Evolutionary conservation across 2,113 vertebrate species (phyloP).

Genomic region (Harpagus bidentatus): DNA sequence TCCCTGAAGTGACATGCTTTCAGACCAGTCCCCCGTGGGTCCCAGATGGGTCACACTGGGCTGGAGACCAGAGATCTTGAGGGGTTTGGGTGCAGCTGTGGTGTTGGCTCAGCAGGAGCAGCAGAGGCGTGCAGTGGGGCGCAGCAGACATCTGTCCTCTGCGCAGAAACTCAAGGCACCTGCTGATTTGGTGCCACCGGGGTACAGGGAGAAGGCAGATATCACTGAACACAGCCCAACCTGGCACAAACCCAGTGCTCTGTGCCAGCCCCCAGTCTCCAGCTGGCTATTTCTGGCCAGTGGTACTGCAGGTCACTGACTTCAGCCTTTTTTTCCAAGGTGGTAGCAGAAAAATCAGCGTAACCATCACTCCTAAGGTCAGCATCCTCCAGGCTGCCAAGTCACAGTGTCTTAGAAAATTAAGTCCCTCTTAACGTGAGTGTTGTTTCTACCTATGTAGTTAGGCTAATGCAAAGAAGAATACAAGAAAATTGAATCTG

Average conservation of each 20-base stretch:
- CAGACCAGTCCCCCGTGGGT: not conserved
- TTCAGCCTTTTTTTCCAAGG: not conserved
- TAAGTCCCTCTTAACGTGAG: not conserved
- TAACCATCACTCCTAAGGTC: not conserved
- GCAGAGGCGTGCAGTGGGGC: not conserved
- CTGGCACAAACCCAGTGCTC: not conserved
- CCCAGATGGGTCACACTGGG: accelerated
- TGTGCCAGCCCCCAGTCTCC: not conserved
- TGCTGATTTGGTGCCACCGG: not conserved
- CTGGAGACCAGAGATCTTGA: not conserved
- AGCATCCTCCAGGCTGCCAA: not conserved
- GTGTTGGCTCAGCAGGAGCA: not conserved
- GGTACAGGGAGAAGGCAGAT: not conserved
- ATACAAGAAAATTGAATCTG: not conserved
- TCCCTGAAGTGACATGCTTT: not conserved
- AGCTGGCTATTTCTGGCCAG: not conserved
- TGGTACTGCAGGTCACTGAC: not conserved
- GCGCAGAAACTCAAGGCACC: not conserved
- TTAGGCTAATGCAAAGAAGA: not conserved
- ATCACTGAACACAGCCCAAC: not conserved
- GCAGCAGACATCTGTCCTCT: not conserved
- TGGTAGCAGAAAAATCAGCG: not conserved
- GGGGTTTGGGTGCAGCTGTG: not conserved
- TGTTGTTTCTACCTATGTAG: not conserved
- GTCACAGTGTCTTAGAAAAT: conserved; percentile 13